Percentiles rank a stretch among this genome's conserved stretches.
These are phyloP conservation scores for Aramus guarauna DNA, from an alignment of 2,113 vertebrate species.

Conservation along the genomic window DNA sequence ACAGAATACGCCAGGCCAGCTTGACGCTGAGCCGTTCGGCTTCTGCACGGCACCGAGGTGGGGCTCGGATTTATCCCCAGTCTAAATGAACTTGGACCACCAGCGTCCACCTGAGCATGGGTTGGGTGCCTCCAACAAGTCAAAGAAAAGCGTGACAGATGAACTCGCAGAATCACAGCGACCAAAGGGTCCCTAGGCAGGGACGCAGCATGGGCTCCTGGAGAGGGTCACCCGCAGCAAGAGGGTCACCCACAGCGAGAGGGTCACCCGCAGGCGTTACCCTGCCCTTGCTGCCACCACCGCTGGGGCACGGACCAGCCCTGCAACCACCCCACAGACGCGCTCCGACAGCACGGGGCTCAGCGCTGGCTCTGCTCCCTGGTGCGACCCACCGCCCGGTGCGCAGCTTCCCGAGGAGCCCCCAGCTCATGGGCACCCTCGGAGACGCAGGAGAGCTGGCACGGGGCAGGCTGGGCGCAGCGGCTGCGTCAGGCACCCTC, in stretches of 20 bases:
- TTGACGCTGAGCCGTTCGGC: accelerated
- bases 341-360: too few relatives aligned
- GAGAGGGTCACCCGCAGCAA: background rate
- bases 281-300: background rate
- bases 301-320: accelerated
- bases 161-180: background rate
- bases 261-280: background rate
- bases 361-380: background rate
- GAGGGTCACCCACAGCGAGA: background rate
- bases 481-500: too few relatives aligned
- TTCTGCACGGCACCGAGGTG: accelerated
- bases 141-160: background rate
- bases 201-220: background rate
- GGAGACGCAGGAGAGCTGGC: background rate
- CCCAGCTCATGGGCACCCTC: too few relatives aligned
- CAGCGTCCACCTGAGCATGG: background rate
- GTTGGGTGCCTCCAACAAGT: background rate
- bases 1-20: background rate
- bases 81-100: too few relatives aligned
- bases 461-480: background rate
- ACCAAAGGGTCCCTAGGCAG: too few relatives aligned
- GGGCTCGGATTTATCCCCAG: background rate
- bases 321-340: background rate
- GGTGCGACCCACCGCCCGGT: too few relatives aligned
- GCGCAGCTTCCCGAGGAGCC: background rate